A percentile compares a stretch with the other conserved stretches of the same genome.
Evolutionary conservation across 2,113 vertebrate species (phyloP).

Genomic region (Mesoclemmys tuberculata): DNA sequence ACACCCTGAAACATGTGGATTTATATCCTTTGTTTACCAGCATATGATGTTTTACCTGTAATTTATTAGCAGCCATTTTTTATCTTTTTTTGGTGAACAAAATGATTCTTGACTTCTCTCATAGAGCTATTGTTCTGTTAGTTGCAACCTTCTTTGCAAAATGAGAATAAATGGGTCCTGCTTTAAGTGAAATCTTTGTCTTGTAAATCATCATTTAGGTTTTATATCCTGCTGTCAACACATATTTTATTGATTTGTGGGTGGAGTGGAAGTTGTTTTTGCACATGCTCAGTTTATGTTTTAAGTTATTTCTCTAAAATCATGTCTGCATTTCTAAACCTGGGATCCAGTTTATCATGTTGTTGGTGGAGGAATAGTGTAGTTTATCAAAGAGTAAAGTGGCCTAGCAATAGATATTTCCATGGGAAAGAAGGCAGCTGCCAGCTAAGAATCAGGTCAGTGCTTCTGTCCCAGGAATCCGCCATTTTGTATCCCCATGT

Average conservation of each 20-base stretch:
- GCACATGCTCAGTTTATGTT: not conserved
- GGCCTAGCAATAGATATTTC: not conserved
- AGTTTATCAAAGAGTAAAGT: not conserved
- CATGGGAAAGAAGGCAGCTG: not conserved
- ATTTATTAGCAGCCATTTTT: not conserved
- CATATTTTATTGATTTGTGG: not conserved
- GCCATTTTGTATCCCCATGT: not conserved
- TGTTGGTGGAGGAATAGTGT: not conserved
- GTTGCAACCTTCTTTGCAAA: not conserved
- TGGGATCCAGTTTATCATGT: not conserved
- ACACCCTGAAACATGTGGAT: not conserved
- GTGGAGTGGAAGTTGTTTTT: not conserved
- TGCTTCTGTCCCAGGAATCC: not conserved
- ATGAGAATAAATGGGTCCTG: not conserved
- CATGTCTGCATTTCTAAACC: not conserved
- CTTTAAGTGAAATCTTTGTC: not conserved
- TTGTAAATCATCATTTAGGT: constrained; percentile 15
- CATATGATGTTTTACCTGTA: not conserved
- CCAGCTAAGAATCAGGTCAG: not conserved
- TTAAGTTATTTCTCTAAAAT: constrained; percentile 3
- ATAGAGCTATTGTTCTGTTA: not conserved
- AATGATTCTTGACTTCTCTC: not conserved
- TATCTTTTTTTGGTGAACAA: not conserved
- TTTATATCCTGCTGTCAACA: not conserved
- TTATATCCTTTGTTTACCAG: not conserved